Evolutionary conservation across 2,888 invertebrate genomes (phyloP).

Genomic region (Oligia fasciuncula): DNA sequence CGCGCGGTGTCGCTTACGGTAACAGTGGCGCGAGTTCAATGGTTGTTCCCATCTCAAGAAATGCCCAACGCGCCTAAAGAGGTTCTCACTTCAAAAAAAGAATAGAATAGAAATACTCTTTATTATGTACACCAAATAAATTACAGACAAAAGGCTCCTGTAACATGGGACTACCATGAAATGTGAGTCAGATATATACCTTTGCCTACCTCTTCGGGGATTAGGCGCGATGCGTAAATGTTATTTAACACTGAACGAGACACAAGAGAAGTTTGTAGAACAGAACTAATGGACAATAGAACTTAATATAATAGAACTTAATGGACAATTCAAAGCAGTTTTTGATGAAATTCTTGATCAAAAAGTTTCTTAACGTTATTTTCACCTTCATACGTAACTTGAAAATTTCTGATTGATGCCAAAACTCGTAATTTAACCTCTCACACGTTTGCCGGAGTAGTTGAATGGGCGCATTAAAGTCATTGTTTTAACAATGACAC

Average conservation of each 20-base stretch:
- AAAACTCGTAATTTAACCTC: not conserved
- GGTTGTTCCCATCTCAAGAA: no score
- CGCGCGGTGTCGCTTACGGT: no score
- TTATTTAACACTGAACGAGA: not conserved
- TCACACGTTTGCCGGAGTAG: no score
- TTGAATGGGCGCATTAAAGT: no score
- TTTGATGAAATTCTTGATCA: not conserved
- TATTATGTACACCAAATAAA: no score
- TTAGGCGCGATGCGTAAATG: not conserved
- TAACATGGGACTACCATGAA: not conserved
- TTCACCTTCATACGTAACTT: not conserved
- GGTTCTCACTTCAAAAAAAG: no score
- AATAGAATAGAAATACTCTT: no score
- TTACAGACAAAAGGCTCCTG: no score
- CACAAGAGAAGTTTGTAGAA: not conserved
- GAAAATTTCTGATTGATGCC: not conserved
- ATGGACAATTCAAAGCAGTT: not conserved
- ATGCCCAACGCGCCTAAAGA: no score
- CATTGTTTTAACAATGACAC: no score
- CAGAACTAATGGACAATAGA: no score
- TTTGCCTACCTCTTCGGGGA: not conserved
- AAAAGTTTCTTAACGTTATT: not conserved
- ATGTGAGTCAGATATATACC: not conserved
- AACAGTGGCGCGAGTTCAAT: no score
- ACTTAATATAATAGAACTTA: not conserved